Base-by-base conservation (phyloP, 2,113 vertebrate genomes). In the Penelope pileata region DNA sequence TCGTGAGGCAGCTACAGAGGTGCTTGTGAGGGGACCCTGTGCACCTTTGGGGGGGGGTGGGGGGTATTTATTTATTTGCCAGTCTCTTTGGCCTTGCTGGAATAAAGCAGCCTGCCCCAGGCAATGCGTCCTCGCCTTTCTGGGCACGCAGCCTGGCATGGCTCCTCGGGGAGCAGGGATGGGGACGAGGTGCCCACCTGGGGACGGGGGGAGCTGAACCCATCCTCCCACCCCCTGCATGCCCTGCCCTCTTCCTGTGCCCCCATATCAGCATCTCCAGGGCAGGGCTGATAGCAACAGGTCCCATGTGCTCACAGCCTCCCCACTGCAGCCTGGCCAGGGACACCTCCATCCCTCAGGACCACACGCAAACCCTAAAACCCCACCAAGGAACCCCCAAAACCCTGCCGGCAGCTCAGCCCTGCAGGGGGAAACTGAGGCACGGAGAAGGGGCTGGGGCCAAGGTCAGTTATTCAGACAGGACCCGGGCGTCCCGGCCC, bases 391-490 rank as follows among this genome's bases (percentile, higher is more conserved):
- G 18, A 27, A 63, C 60, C 38, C 60, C 56, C 51, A 8, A 29
- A 40, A 13, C 10, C 36, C 36, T 12, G 10, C 38, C 10, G 38
- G 36, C 4, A 4, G 19, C 43, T 77, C 3, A 3, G 60, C 47
- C 47, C 36, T 64, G 16, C 53, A 22, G 13, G 32, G 95, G 86
- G 51, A 92, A 96, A 96, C 56, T 86, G 88, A 96, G 91, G 83
- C 94, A 94, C 60, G 3, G 80, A 95, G 80, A 88, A 77, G n/a
- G 0, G 29, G 74, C 92, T 95, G 93, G 88, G 95, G 83, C 85
- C 85, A 93, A 94, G 60, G 85, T 94, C 87, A 94, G 76, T 88
- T 94, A 78, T 95, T 96, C 90, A 90, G 79, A 85, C 12, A 88
- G 69, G 87, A 94, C 72, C 43, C 81, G 86, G 94, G n/a, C 3